Conservation (phyloP, 2,797 vertebrate species). For the Takifugu ocellatus region DNA sequence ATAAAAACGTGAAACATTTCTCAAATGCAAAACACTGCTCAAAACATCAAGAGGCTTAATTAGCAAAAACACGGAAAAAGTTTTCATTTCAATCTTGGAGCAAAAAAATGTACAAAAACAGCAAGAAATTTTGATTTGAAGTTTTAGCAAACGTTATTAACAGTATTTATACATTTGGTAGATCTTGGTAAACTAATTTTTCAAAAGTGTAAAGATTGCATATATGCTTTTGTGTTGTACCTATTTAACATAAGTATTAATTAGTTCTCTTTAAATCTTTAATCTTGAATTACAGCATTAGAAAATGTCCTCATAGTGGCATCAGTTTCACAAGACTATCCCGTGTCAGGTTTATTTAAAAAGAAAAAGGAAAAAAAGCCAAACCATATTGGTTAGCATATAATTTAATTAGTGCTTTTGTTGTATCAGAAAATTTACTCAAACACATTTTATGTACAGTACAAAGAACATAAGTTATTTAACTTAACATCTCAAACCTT, state of each 20-base stretch:
- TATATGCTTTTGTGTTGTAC: constrained; percentile 95
- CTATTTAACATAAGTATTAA: constrained; percentile 81
- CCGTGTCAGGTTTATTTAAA: constrained; percentile 53
- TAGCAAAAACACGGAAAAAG: constrained; percentile 80
- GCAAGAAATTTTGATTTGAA: constrained; percentile 78
- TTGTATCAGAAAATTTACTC: constrained; percentile 63
- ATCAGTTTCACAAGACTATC: constrained; percentile 68
- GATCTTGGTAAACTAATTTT: constrained; percentile 94
- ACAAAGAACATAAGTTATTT: constrained; percentile 75
- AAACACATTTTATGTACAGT: constrained; percentile 75
- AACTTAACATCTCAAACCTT: constrained; percentile 67
- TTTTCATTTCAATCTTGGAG: constrained; percentile 86
- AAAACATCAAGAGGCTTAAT: constrained; percentile 87
- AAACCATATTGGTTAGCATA: constrained; percentile 74
- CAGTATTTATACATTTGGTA: constrained; percentile 96
- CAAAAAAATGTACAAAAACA: constrained; percentile 83
- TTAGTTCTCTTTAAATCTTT: constrained; percentile 58
- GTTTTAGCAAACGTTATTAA: constrained; percentile 89
- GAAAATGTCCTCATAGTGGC: constrained; percentile 77
- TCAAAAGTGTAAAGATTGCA: constrained; percentile 96
- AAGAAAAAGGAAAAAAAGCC: constrained; percentile 56
- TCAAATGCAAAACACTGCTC: constrained; percentile 89
- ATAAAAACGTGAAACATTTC: constrained; percentile 83
- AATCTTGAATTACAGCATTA: constrained; percentile 74
- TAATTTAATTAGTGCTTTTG: constrained; percentile 81